Base-by-base conservation (phyloP, 2,113 vertebrate genomes). In the Lutjanus erythropterus region DNA sequence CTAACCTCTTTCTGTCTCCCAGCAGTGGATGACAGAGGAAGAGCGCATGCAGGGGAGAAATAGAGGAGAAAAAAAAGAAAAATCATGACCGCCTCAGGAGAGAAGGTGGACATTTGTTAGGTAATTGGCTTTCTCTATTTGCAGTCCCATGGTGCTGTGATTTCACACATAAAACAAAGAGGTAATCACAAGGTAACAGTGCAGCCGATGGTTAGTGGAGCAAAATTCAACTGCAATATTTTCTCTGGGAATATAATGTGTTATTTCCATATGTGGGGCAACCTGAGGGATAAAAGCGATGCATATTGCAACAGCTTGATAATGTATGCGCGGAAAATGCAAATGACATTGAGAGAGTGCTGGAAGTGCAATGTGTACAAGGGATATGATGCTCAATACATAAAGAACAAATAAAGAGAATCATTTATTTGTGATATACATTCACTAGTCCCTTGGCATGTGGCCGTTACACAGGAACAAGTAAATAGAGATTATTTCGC, bases 51-150 rank as follows among this genome's bases (percentile, higher is more conserved):
- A 86, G 78, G 75, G 80, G 58, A 86, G 71, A 61, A 78, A 86
- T 55, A 49, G 39, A 75, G 75, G 42, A 50, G 53, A 53, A 56
- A 66, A 59, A 37, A 35, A 85, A 70, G 72, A 71, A 76, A 44
- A 73, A 64, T 56, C 78, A 46, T 15, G 23, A 82, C 78, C 64
- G 83, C 84, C 88, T 78, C 64, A 52, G 80, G 75, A 86, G 87
- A 90, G 73, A 86, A 78, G 82, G 59, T 89, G 89, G 85, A 90
- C 85, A 81, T 92, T 89, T 91, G 86, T 88, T 82, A 75, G 86
- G 85, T 91, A 92, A 94, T 91, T 91, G 86, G 66, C 81, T 92
- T 85, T 81, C 72, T 62, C 86, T 62, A 84, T 84, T 84, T 89
- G 77, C 74, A 72, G 67, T 91, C 86, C 86, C 87, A 72, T 37